A percentile compares a stretch with the other conserved stretches of the same genome.
phyloP scores from a whole-genome alignment of 2,888 invertebrate species.

The Listrodromus nycthemerus region DNA sequence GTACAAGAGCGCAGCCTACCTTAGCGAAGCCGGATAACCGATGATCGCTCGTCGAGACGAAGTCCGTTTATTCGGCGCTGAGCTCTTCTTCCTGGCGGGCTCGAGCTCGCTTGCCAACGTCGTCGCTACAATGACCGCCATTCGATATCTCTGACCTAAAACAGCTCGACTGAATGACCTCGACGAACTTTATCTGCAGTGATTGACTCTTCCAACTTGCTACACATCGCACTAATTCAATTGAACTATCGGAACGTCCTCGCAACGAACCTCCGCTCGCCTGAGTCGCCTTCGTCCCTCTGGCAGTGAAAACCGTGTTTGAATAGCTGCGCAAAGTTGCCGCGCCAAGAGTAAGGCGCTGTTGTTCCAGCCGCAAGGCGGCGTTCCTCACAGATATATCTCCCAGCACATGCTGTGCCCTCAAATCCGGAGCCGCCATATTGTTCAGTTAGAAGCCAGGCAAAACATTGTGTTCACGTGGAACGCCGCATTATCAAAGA shows the following conservation, averaged over 20 bases:
- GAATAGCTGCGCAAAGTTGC: constrained; percentile 17
- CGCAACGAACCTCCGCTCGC: background rate
- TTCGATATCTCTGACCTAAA: background rate
- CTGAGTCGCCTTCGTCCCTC: background rate
- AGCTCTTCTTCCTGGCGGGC: constrained; percentile 7
- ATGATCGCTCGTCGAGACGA: background rate
- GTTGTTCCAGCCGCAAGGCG: constrained; percentile 35
- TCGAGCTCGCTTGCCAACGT: background rate
- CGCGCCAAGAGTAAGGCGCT: constrained; percentile 1
- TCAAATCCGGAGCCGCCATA: constrained; percentile 86
- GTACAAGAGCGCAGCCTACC: background rate
- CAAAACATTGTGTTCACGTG: constrained; percentile 91
- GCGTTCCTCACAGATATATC: constrained; percentile 55
- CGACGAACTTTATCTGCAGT: background rate
- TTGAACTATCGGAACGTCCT: background rate
- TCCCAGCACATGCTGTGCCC: constrained; percentile 73
- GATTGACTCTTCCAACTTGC: background rate
- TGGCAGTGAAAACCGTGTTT: background rate
- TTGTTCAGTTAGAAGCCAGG: constrained; percentile 87
- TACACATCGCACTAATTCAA: background rate
- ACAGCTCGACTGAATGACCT: background rate
- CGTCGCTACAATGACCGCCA: background rate
- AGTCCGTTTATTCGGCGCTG: background rate
- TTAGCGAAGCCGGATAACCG: background rate
- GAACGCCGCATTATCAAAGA: constrained; percentile 80